Evolutionary conservation across 2,888 invertebrate genomes (phyloP), one percentile per base, ranked within the genome.

Genomic region (Geophilus truncorum): DNA sequence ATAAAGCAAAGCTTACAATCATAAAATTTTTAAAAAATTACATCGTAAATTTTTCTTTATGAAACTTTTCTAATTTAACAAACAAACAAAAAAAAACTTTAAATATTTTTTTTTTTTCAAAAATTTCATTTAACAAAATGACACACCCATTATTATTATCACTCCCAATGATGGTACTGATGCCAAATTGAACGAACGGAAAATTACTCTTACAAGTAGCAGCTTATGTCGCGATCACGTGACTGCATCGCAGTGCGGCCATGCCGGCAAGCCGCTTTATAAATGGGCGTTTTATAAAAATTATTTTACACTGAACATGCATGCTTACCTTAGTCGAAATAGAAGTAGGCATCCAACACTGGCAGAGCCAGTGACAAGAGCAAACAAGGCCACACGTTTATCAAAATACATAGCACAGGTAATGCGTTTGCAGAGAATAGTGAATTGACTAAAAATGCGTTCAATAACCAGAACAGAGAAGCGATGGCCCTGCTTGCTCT

Each of bases 401-500:
- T 70, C 70, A 25, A 70, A 25, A 70, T 70, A 70, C 70, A 70
- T 70, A 15, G 70, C 28, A 70, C 70, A 25, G 10, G 70, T 12
- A 15, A 70, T 70, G 10, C 12, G 28, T 70, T 70, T 70, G 12
- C 25, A 25, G 25, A 70, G 28, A 28, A 70, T n/a, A 28, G 25
- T 28, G 70, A 25, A 70, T 70, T 70, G 25, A 70, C 70, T 70
- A 15, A 15, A 28, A 2, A 10, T 3, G 28, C 70, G 70, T 70
- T 70, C 70, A 70, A 70, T 70, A 70, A 70, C 70, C 70, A 70
- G 70, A 70, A 70, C 70, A 70, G 70, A 70, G 25, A 70, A 70
- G 70, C 70, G 70, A 70, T 25, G 25, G 25, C 25, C 25, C 28
- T 70, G 70, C 70, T 28, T 70, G 25, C 28, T 28, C 70, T 70